Evolutionary conservation across 2,888 invertebrate species (phyloP).

Genomic region (Himalopsyche tibetana): DNA sequence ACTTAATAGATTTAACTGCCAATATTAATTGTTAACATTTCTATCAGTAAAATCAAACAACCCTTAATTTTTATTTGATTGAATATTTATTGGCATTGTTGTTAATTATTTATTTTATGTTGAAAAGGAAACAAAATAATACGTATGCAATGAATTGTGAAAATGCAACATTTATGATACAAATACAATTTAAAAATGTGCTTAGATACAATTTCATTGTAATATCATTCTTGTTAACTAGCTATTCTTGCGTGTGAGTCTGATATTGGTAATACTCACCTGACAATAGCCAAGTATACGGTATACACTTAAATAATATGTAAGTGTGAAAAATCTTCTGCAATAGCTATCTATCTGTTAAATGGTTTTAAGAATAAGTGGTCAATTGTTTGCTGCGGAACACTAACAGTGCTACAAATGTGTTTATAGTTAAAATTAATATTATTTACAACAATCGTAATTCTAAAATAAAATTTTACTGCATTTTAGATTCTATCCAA

Average conservation of each 20-base stretch:
- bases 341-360: constrained; percentile 41
- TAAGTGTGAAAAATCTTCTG: constrained; percentile 28
- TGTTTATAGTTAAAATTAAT: background rate
- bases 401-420: constrained; percentile 20
- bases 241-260: background rate
- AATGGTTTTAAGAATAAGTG: constrained; percentile 46
- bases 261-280: background rate
- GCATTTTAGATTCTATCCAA: no score
- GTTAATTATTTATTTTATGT: no score
- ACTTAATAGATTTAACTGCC: no score
- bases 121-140: no score
- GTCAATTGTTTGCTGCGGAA: constrained; percentile 31
- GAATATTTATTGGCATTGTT: no score
- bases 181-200: no score
- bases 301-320: background rate
- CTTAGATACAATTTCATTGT: background rate
- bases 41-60: no score
- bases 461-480: no score
- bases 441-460: background rate
- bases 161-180: no score
- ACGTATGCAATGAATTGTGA: no score
- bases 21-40: no score
- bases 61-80: no score
- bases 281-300: background rate
- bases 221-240: background rate